Percentiles rank a stretch among this genome's conserved stretches.
phyloP scores from a whole-genome alignment of 2,888 invertebrate genomes.

The Morinoia aosen region DNA sequence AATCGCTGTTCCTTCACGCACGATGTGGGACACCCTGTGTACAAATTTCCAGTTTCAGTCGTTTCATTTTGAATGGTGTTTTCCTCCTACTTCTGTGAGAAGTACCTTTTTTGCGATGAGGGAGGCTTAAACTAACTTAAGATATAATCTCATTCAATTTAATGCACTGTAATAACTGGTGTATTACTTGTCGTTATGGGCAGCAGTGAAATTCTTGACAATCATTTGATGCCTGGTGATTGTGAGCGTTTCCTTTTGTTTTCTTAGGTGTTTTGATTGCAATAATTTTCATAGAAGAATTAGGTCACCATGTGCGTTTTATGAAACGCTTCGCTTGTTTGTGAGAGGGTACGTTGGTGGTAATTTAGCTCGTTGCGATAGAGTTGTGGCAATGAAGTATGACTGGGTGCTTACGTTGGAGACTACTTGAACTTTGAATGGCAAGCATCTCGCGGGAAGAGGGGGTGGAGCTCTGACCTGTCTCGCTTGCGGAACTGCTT shows the following conservation, averaged over 20 bases:
- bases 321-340: background rate
- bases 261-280: background rate
- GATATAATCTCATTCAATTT: no score
- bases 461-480: background rate
- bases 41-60: no score
- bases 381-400: background rate
- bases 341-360: background rate
- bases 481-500: background rate
- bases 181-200: background rate
- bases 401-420: background rate
- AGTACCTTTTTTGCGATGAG: no score
- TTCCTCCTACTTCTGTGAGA: no score
- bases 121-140: no score
- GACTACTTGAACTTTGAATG: background rate
- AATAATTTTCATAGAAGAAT: background rate
- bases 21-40: no score
- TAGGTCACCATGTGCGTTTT: background rate
- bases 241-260: background rate
- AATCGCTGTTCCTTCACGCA: no score
- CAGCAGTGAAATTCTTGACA: background rate
- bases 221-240: background rate
- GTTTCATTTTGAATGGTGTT: no score
- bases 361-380: background rate
- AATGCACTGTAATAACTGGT: background rate
- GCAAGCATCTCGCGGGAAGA: background rate